A percentile compares a stretch with the other conserved stretches of the same genome.
phyloP scores from a whole-genome alignment of 2,113 vertebrate species.

The Psammodynastes pulverulentus region DNA sequence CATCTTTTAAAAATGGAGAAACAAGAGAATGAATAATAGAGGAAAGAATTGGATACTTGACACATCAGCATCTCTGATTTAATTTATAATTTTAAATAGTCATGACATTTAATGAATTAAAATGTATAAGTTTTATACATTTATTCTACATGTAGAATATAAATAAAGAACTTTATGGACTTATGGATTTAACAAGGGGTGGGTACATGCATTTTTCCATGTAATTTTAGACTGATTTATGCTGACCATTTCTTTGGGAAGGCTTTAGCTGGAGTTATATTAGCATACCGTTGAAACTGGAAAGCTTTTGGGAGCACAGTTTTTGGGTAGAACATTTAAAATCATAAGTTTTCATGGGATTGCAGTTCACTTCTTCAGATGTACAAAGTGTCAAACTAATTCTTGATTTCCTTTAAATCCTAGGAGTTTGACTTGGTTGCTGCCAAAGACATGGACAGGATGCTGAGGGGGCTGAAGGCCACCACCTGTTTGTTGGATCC shows the following conservation, averaged over 20 bases:
- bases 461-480: too few relatives aligned
- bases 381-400: not conserved
- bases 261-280: not conserved
- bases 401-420: not conserved
- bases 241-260: not conserved
- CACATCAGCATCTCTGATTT: not conserved
- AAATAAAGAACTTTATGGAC: not conserved
- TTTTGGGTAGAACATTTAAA: not conserved
- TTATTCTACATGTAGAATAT: not conserved
- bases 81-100: not conserved
- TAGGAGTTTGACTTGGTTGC: too few relatives aligned
- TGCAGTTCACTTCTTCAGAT: not conserved
- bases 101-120: not conserved
- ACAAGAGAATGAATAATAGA: not conserved
- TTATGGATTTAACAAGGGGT: not conserved
- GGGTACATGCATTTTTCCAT: not conserved
- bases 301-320: not conserved
- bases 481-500: too few relatives aligned
- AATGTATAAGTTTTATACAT: not conserved
- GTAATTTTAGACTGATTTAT: not conserved
- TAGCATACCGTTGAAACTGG: not conserved
- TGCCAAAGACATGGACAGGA: too few relatives aligned
- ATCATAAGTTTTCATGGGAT: not conserved
- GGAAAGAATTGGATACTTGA: not conserved
- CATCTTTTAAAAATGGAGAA: not conserved